Evolutionary conservation across 2,113 vertebrate species (phyloP).

Genomic region (Percina caprodes): DNA sequence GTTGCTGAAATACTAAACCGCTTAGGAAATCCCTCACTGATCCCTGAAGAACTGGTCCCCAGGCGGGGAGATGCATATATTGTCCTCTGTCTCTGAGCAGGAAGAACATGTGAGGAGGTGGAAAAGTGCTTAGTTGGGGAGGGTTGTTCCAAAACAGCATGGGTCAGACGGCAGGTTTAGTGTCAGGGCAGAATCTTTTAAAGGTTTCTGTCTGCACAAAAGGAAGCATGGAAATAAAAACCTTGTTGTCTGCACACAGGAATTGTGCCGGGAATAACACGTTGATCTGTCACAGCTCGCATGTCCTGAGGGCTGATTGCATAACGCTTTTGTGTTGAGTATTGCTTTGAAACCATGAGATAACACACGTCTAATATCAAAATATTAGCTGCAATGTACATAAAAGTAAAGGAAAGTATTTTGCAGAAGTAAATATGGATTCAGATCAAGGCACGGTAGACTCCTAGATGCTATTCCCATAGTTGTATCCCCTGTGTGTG

Average conservation of each 20-base stretch:
- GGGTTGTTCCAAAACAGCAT: constrained; percentile 30
- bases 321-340: too few relatives aligned
- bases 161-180: constrained; percentile 27
- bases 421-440: too few relatives aligned
- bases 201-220: neutral
- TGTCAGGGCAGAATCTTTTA: constrained; percentile 11
- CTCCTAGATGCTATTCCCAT: too few relatives aligned
- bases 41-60: constrained; percentile 49
- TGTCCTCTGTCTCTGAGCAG: constrained; percentile 39
- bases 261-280: neutral
- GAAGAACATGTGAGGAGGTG: constrained; percentile 42
- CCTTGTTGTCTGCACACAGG: constrained; percentile 39
- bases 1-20: constrained; percentile 59
- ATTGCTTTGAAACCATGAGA: too few relatives aligned
- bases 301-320: too few relatives aligned
- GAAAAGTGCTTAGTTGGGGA: constrained; percentile 38
- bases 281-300: neutral
- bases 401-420: too few relatives aligned
- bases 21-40: constrained; percentile 64
- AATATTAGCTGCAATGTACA: too few relatives aligned
- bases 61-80: constrained; percentile 31
- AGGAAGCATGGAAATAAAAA: constrained; percentile 26
- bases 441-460: too few relatives aligned
- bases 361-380: too few relatives aligned
- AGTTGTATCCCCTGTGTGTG: too few relatives aligned